Percentiles rank a stretch among this genome's conserved stretches.
These are phyloP conservation scores for Kradibia gibbosae DNA, from an alignment of 1,140 invertebrate genomes.

Conservation along the genomic window DNA sequence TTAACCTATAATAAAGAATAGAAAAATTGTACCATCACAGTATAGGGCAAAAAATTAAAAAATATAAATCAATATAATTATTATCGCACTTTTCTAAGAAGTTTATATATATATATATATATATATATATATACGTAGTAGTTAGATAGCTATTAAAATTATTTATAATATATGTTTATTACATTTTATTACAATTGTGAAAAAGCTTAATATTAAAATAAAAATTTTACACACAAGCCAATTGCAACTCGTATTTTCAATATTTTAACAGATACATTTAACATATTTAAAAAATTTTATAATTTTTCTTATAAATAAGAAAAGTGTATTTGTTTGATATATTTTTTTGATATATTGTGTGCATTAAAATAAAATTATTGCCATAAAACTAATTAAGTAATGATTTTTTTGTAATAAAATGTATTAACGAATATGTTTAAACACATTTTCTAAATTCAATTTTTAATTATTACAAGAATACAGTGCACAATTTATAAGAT, in stretches of 20 bases:
- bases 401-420: not conserved
- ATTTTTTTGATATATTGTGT: conserved; percentile 17
- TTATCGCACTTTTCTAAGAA: conserved; percentile 17
- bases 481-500: not conserved
- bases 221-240: not conserved
- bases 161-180: conserved; percentile 10
- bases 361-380: not conserved
- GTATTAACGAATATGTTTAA: no score
- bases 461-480: not conserved
- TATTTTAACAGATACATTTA: not conserved
- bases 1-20: not conserved
- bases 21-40: not conserved
- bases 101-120: not conserved
- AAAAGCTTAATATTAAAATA: not conserved
- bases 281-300: not conserved
- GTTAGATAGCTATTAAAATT: conserved; percentile 5
- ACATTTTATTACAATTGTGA: not conserved
- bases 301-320: no score
- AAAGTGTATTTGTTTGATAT: conserved; percentile 20
- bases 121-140: not conserved
- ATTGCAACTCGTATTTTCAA: conserved; percentile 26
- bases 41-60: not conserved
- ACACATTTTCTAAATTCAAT: not conserved
- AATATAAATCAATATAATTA: conserved; percentile 7
- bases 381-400: not conserved